Percentiles rank a stretch among this genome's conserved stretches.
These are phyloP conservation scores for Epiperipatus broadwayi DNA, from an alignment of 2,888 invertebrate genomes.

Conservation along the genomic window DNA sequence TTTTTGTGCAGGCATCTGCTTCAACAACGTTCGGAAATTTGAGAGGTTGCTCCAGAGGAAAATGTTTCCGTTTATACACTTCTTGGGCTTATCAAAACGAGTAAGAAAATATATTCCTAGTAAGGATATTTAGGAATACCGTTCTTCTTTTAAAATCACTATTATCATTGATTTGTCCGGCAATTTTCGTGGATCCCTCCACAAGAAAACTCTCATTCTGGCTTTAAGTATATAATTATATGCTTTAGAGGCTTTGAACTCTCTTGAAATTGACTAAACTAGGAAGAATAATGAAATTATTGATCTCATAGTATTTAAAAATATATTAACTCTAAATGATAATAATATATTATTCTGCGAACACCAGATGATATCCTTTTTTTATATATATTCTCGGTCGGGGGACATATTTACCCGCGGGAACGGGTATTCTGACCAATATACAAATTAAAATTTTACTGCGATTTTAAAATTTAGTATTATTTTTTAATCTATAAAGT, in stretches of 20 bases:
- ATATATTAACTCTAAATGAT: constrained; percentile 89
- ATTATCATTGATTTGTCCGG: constrained; percentile 94
- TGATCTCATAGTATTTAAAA: constrained; percentile 99
- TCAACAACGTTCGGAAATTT: constrained; percentile 92
- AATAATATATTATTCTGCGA: constrained; percentile 1
- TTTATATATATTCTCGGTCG: not conserved
- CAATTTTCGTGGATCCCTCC: constrained; percentile 91
- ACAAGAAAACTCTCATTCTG: constrained; percentile 62
- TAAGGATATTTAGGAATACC: constrained; percentile 92
- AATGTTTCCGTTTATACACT: constrained; percentile 93
- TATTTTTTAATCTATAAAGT: no score
- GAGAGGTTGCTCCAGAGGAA: constrained; percentile 86
- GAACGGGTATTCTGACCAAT: no score
- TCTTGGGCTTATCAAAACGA: constrained; percentile 98
- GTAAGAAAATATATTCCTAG: constrained; percentile 93
- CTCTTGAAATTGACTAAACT: constrained; percentile 91
- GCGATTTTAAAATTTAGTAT: no score
- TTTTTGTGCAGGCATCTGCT: constrained; percentile 51
- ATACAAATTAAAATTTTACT: no score
- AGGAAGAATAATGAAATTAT: constrained; percentile 94
- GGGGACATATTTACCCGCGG: not conserved
- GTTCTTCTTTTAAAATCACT: constrained; percentile 80
- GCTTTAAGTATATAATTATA: constrained; percentile 93
- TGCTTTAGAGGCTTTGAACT: constrained; percentile 89
- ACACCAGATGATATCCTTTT: not conserved